phyloP scores from a whole-genome alignment of 2,888 invertebrate species.

The Julus scanicus region DNA sequence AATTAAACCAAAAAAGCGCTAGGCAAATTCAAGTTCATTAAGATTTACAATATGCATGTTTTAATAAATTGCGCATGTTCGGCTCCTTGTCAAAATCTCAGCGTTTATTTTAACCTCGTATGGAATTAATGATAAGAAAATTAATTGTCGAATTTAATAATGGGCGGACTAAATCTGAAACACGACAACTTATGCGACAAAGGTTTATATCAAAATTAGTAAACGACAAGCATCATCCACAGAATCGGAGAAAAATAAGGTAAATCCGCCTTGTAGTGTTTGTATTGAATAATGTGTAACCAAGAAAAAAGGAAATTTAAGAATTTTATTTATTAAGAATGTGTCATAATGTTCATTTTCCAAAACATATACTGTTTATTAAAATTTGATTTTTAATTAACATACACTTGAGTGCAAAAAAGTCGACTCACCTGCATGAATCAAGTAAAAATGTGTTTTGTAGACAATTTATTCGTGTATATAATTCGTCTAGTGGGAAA shows the following conservation, averaged over 20 bases:
- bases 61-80: neutral
- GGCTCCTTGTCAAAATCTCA: constrained; percentile 11
- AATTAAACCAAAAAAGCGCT: neutral
- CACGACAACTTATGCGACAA: neutral
- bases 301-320: too few relatives aligned
- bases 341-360: too few relatives aligned
- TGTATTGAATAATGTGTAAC: too few relatives aligned
- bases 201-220: neutral
- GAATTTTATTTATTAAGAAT: too few relatives aligned
- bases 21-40: constrained; percentile 31
- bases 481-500: too few relatives aligned
- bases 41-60: neutral
- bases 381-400: too few relatives aligned
- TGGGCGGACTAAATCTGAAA: neutral
- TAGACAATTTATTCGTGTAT: too few relatives aligned
- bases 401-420: too few relatives aligned
- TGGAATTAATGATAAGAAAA: neutral
- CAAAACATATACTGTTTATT: too few relatives aligned
- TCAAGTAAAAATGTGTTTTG: too few relatives aligned
- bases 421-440: too few relatives aligned
- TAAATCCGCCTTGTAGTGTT: too few relatives aligned
- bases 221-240: neutral
- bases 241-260: neutral
- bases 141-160: constrained; percentile 36
- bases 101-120: neutral